Evolutionary conservation across 2,797 vertebrate species (phyloP).

Genomic region (Molossus molossus): DNA sequence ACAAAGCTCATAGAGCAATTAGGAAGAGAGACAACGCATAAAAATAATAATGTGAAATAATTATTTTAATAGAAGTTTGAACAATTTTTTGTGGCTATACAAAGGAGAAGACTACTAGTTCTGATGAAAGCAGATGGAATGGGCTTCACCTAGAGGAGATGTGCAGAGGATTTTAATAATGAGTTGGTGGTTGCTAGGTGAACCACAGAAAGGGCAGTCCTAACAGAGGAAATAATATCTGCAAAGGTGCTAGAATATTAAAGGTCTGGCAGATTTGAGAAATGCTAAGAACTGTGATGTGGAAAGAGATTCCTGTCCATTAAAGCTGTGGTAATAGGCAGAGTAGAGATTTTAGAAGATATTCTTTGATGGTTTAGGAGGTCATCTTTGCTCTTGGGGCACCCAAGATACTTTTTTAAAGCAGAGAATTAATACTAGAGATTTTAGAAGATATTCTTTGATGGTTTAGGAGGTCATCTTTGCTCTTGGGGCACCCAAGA

Average conservation of each 20-base stretch:
- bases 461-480: neutral
- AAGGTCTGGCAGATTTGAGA: neutral
- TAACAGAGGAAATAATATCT: neutral
- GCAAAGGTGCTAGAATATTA: neutral
- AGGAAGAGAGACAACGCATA: neutral
- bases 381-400: neutral
- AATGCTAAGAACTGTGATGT: neutral
- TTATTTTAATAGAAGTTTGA: neutral
- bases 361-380: neutral
- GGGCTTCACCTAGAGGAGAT: neutral
- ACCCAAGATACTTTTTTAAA: neutral
- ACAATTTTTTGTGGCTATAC: neutral
- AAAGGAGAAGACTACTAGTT: neutral
- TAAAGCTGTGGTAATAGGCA: neutral
- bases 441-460: neutral
- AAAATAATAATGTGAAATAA: neutral
- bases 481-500: neutral
- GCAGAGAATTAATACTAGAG: neutral
- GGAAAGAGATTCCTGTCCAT: neutral
- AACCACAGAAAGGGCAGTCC: neutral
- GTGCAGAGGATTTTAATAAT: neutral
- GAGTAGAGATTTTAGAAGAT: neutral
- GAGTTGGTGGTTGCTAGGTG: neutral
- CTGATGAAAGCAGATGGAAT: neutral
- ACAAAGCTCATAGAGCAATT: neutral